phyloP scores from a whole-genome alignment of 2,113 vertebrate species.

The Ceuthmochares aereus region DNA sequence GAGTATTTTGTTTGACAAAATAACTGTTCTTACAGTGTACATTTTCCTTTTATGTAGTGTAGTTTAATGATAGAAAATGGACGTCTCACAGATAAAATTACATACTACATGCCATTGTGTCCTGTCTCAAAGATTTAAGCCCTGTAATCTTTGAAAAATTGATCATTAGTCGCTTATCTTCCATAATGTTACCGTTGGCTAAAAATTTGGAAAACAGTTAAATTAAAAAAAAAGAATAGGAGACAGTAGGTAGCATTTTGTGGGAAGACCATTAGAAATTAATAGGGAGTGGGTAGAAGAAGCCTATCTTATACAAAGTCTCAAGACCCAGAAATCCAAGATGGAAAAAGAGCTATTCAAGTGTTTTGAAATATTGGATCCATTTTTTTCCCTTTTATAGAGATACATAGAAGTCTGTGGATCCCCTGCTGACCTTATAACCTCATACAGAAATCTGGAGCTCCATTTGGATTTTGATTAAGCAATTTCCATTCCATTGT shows the following conservation, averaged over 20 bases:
- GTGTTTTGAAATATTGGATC: not conserved
- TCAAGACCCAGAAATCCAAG: not conserved
- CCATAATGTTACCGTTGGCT: constrained; percentile 38
- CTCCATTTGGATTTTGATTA: not conserved
- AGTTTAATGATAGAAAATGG: constrained; percentile 73
- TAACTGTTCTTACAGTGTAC: constrained; percentile 27
- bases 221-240: constrained; percentile 11
- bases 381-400: not conserved
- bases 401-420: not conserved
- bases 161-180: constrained; percentile 63
- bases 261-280: not conserved
- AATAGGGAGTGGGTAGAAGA: not conserved
- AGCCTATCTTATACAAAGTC: not conserved
- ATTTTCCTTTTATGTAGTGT: constrained; percentile 65
- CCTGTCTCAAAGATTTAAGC: constrained; percentile 60
- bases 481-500: not conserved
- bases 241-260: not conserved
- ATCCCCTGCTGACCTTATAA: not conserved
- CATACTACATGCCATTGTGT: constrained; percentile 17
- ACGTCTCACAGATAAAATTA: constrained; percentile 70
- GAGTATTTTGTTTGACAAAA: constrained; percentile 35
- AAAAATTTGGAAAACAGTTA: constrained; percentile 59
- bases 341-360: not conserved
- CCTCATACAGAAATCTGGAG: not conserved
- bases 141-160: constrained; percentile 62